Evolutionary conservation across 2,113 vertebrate genomes (phyloP).

Genomic region (Pterocles burchelli): DNA sequence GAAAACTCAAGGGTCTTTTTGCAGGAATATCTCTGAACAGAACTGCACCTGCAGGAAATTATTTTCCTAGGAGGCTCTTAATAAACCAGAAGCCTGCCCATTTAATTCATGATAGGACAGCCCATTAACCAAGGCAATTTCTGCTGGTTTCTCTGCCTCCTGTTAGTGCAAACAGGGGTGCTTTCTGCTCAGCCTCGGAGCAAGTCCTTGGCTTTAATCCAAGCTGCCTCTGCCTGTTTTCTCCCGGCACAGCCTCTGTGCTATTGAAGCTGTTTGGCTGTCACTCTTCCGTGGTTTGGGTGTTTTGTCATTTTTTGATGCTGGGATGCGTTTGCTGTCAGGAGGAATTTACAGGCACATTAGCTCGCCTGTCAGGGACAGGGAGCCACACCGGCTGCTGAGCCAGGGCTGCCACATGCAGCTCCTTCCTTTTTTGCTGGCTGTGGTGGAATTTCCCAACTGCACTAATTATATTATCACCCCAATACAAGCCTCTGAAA

Average conservation of each 20-base stretch:
- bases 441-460: conserved; percentile 48
- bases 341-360: conserved; percentile 70
- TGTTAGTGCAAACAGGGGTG: not conserved
- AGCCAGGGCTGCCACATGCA: not conserved
- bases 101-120: conserved; percentile 20
- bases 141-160: conserved; percentile 1
- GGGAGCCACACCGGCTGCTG: not conserved
- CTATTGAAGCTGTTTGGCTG: conserved; percentile 57
- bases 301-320: conserved; percentile 67
- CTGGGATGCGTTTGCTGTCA: conserved; percentile 61
- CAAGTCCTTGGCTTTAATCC: not conserved
- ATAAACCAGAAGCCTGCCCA: not conserved
- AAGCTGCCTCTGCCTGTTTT: conserved; percentile 28
- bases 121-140: not conserved
- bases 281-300: conserved; percentile 63
- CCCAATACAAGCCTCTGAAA: conserved; percentile 19
- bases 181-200: not conserved
- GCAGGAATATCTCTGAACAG: not conserved
- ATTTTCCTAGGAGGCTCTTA: not conserved
- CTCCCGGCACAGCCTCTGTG: not conserved
- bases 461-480: conserved; percentile 51
- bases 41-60: not conserved
- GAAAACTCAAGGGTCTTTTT: not conserved
- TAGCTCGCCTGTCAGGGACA: conserved; percentile 47
- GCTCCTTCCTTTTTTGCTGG: conserved; percentile 37